Base-by-base conservation (phyloP, 23 tunicate genomes). In the Styela plicata region DNA sequence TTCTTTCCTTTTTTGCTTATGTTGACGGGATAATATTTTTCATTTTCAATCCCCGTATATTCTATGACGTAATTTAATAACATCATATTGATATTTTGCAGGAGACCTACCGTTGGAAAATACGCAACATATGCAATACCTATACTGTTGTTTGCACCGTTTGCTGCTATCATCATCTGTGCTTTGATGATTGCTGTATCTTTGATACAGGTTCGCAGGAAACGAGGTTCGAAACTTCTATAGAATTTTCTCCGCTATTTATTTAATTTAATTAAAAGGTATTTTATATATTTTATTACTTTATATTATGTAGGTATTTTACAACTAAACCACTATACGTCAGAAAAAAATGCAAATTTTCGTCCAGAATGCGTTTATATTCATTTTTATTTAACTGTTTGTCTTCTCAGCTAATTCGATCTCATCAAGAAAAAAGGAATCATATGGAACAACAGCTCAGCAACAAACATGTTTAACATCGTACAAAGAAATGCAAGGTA, bases 141-240 rank as follows among this genome's bases (percentile, higher is more conserved):
- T 5, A 71, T 71, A 33, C 16, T 71, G 77, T 17, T 71, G 17
- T 71, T 71, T 71, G 77, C 77, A 32, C 77, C 77, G 37, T 71
- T 71, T 36, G 17, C 29, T 30, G 77, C 34, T 27, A 34, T 71
- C 36, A 28, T 71, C 7, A 27, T 71, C 23, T 71, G 77, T 30
- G 77, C 77, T 3, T 28, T 71, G 24, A 30, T 71, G 3, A 71
- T 34, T 5, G 34, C 36, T 21, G 17, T 34, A 31, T 28, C 77
- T 34, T 19, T 71, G 37, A 71, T 71, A 71, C 34, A 32, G 17
- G 24, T 71, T 3, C 77, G 77, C 5, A 28, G 77, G 36, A 27
- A 71, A 30, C 32, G 37, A 71, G 77, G 77, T 71, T 13, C 20
- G 64, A 57, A n/a, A n/a, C n/a, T n/a, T n/a, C n/a, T n/a, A n/a